Conservation (phyloP, 1,140 invertebrate genomes). For the Nebria ingens region DNA sequence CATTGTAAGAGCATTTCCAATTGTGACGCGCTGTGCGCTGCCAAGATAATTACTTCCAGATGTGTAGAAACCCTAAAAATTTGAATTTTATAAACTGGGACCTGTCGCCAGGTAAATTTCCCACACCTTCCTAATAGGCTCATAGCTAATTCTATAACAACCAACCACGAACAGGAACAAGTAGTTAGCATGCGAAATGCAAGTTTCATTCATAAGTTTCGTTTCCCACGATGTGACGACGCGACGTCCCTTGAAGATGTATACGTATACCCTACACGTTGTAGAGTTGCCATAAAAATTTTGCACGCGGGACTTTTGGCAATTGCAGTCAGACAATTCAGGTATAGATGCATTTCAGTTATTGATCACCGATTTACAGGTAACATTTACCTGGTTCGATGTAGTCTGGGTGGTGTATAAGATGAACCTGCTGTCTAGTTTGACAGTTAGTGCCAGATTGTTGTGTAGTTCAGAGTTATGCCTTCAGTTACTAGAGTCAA, state of each 20-base stretch:
- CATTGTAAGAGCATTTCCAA: too few relatives aligned
- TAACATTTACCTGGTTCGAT: neutral
- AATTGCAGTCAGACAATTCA: neutral
- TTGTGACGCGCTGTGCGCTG: too few relatives aligned
- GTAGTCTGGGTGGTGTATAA: neutral
- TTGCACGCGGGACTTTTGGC: neutral
- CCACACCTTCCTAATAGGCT: neutral
- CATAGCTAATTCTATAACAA: neutral
- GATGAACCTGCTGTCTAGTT: neutral
- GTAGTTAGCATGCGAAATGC: neutral
- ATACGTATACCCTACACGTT: neutral
- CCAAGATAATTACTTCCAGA: neutral
- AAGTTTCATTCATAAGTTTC: neutral
- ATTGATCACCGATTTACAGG: neutral
- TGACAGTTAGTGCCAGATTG: neutral
- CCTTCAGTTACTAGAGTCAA: neutral
- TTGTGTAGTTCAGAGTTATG: neutral
- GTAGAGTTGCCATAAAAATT: neutral
- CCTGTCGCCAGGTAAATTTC: neutral
- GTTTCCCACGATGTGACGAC: neutral
- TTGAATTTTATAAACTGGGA: conserved; percentile 8
- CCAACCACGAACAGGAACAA: neutral
- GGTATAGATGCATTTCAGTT: neutral
- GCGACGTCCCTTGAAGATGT: neutral
- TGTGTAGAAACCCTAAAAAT: neutral